phyloP scores from a whole-genome alignment of 2,888 invertebrate species.

The Chorisops tibialis region DNA sequence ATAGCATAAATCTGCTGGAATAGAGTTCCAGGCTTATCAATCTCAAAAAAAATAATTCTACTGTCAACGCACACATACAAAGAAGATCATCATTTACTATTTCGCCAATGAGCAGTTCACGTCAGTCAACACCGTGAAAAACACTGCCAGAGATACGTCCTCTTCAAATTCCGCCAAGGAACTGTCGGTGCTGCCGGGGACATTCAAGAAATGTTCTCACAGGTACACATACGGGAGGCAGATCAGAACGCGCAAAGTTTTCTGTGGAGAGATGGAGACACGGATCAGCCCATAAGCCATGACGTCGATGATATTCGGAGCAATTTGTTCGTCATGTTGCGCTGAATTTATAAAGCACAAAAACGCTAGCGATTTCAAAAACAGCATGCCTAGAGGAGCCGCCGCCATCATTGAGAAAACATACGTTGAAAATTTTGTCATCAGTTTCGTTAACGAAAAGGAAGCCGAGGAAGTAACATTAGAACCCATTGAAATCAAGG shows the following conservation, averaged over 20 bases:
- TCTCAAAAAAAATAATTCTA: too few species aligned
- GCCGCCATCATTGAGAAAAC: not conserved
- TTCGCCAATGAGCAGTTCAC: too few species aligned
- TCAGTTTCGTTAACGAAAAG: not conserved
- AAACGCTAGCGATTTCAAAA: not conserved
- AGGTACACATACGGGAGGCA: conserved; percentile 37
- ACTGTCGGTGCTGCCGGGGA: conserved; percentile 39
- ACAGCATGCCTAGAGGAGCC: not conserved
- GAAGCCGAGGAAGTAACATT: not conserved
- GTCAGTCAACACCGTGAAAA: too few species aligned
- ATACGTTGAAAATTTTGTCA: not conserved
- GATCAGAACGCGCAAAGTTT: conserved; percentile 34
- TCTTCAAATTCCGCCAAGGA: conserved; percentile 39
- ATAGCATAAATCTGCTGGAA: too few species aligned
- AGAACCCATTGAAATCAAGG: not conserved
- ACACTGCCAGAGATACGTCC: too few species aligned
- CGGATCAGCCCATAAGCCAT: not conserved
- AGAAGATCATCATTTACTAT: too few species aligned
- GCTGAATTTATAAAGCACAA: not conserved
- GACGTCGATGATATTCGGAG: too few species aligned
- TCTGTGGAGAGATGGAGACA: not conserved
- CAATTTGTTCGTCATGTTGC: not conserved
- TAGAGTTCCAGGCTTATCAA: too few species aligned
- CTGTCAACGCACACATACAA: too few species aligned
- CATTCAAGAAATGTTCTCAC: conserved; percentile 43